Evolutionary conservation across 2,113 vertebrate species (phyloP), one percentile per base, ranked within the genome.

Genomic region (Microtus richardsoni): DNA sequence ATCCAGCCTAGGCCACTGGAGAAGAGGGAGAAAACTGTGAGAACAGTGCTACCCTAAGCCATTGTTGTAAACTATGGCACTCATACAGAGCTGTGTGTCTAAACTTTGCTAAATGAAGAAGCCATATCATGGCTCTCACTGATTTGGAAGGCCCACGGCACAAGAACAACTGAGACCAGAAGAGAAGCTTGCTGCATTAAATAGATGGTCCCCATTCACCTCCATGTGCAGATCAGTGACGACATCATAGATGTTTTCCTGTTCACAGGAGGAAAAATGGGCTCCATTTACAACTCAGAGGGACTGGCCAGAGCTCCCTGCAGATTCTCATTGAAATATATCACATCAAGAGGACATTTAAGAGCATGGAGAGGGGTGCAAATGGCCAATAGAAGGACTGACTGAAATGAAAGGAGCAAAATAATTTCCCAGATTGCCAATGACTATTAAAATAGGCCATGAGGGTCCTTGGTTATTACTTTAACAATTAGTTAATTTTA

Each of bases 401-500:
- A 94, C 83, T 95, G 92, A 96, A 98, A 98, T 70, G 96, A 98
- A 97, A 97, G 79, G 95, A 96, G 75, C 93, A 97, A 98, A 98
- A 98, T 98, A 98, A 96, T 98, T 98, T 98, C 96, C 96, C 98
- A 97, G 96, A 98, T 98, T 98, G 97, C 98, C 97, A 98, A 95
- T 0, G 96, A 97, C 97, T 98, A 97, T 97, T 98, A 97, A 95
- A 98, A 97, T 92, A 98, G 97, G 89, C 97, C 97, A 93, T 97
- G 96, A 96, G 98, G 98, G 98, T 97, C 98, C 96, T 96, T 98
- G 96, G 97, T 98, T 98, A 98, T 98, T 98, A 98, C 98, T 98
- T 98, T 98, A 97, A 98, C 97, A 98, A 98, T 98, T 98, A 98
- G 98, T 98, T 98, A 98, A 98, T 98, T 99, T 98, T 97, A 98